These are phyloP conservation scores for Heliconius cydno DNA, from an alignment of 2,888 invertebrate species.

Conservation along the genomic window DNA sequence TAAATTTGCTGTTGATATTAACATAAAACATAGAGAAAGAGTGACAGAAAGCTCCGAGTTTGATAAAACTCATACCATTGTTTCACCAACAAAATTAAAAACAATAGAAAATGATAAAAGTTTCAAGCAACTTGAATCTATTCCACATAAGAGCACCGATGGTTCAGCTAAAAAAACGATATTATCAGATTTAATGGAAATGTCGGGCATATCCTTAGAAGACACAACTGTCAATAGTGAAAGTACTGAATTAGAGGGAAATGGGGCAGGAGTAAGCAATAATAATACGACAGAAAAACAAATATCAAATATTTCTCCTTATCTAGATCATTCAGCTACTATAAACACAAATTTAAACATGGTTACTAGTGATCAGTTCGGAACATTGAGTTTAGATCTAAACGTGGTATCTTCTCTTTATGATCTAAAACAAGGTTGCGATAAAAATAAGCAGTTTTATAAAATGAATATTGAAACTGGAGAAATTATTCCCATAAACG, in stretches of 20 bases:
- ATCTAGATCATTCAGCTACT: not conserved
- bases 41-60: not conserved
- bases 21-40: not conserved
- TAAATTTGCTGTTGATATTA: not conserved
- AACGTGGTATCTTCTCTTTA: constrained; percentile 60
- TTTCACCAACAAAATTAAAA: not conserved
- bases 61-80: not conserved
- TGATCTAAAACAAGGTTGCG: constrained; percentile 66
- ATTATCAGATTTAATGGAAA: constrained; percentile 77
- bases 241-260: not conserved
- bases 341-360: not conserved
- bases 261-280: too few relatives aligned
- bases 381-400: constrained; percentile 38
- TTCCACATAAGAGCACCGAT: not conserved
- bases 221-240: constrained; percentile 51
- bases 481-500: constrained; percentile 63
- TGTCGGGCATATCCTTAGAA: constrained; percentile 75
- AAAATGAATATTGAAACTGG: constrained; percentile 67
- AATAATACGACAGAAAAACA: not conserved
- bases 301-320: not conserved
- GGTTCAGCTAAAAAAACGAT: constrained; percentile 56
- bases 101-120: constrained; percentile 1
- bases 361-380: not conserved
- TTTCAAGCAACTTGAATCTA: not conserved
- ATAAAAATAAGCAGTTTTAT: constrained; percentile 63